These are phyloP conservation scores for Aldabrachelys gigantea DNA, from an alignment of 2,113 vertebrate species.

Conservation along the genomic window DNA sequence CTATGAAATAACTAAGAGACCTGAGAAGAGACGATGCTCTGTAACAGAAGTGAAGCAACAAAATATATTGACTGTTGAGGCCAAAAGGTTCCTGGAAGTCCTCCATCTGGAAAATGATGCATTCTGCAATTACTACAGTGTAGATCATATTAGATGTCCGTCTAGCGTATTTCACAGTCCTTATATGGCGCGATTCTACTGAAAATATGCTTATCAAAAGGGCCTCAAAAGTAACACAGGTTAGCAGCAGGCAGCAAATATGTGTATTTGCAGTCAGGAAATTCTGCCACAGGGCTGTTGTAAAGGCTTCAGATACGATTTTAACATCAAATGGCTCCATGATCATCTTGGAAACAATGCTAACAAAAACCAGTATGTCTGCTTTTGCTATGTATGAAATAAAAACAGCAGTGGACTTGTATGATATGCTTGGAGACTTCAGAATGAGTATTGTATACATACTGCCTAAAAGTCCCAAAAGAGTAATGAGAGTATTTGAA, in stretches of 20 bases:
- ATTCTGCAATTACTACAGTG: constrained; percentile 69
- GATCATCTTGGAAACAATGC: not conserved
- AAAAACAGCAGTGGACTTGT: constrained; percentile 81
- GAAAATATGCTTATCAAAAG: constrained; percentile 80
- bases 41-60: not conserved
- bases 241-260: constrained; percentile 80
- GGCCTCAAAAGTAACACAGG: constrained; percentile 81
- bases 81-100: not conserved
- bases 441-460: constrained; percentile 67
- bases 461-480: constrained; percentile 78
- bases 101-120: constrained; percentile 45
- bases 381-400: constrained; percentile 79
- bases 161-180: constrained; percentile 75
- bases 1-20: constrained; percentile 65
- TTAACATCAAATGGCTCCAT: not conserved
- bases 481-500: constrained; percentile 52
- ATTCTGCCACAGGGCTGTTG: constrained; percentile 41
- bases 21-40: not conserved
- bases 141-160: constrained; percentile 66
- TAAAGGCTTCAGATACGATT: not conserved
- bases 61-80: fast-evolving
- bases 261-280: constrained; percentile 78
- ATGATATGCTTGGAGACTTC: constrained; percentile 78
- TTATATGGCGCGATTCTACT: constrained; percentile 66
- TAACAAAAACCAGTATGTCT: constrained; percentile 66